Evolutionary conservation across 2,113 vertebrate genomes (phyloP).

Genomic region (Illadopsis cleaveri): DNA sequence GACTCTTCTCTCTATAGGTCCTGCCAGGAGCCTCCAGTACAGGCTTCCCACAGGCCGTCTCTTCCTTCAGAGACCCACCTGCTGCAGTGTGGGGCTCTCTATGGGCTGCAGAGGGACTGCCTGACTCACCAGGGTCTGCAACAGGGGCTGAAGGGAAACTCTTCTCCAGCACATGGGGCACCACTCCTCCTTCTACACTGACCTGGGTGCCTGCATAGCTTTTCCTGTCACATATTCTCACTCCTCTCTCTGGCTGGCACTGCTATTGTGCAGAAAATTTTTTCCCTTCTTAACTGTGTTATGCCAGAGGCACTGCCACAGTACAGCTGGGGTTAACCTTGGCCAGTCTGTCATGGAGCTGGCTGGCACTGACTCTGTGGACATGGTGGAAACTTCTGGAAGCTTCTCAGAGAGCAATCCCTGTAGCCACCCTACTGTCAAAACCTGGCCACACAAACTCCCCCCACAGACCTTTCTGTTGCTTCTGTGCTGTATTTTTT

Average conservation of each 20-base stretch:
- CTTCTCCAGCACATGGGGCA: neutral
- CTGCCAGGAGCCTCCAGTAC: neutral
- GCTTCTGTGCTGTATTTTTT: neutral
- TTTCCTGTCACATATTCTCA: neutral
- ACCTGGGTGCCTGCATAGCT: no score
- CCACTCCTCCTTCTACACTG: neutral
- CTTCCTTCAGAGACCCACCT: neutral
- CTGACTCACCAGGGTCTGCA: neutral
- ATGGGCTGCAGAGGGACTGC: neutral
- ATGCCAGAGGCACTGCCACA: neutral
- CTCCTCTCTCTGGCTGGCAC: neutral
- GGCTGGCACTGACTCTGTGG: neutral
- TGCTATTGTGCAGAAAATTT: neutral
- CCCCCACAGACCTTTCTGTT: neutral
- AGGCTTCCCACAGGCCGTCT: neutral
- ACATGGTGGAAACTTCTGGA: neutral
- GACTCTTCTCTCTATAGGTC: neutral
- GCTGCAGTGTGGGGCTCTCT: neutral
- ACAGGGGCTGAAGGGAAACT: rapidly evolving
- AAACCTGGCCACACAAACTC: neutral
- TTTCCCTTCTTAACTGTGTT: neutral
- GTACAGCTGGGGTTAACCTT: rapidly evolving
- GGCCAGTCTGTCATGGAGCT: neutral
- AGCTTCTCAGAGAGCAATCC: neutral
- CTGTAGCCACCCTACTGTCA: neutral